Conservation (phyloP, 2,888 invertebrate species). For the Chrysolina oricalcia region DNA sequence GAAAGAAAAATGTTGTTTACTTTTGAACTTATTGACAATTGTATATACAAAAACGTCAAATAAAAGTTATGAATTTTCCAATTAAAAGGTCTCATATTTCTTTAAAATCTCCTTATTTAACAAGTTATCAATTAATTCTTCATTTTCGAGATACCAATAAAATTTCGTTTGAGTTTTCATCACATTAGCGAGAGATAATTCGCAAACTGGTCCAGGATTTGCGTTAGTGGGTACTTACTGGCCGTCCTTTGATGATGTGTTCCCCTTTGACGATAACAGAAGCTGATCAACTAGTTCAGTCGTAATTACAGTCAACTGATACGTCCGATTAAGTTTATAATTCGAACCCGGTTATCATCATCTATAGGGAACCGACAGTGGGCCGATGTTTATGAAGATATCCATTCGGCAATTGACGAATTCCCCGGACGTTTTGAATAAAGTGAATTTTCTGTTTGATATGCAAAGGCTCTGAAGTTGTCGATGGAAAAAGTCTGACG, state of each 20-base stretch:
- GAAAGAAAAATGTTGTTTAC: no score
- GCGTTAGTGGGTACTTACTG: background rate
- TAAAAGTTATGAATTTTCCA: no score
- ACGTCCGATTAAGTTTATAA: background rate
- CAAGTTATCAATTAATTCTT: no score
- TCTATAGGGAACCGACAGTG: background rate
- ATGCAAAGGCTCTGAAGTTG: no score
- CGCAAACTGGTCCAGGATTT: background rate
- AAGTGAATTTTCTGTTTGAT: no score
- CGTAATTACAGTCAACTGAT: background rate
- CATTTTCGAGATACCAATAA: no score
- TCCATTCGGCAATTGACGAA: background rate
- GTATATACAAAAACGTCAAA: no score
- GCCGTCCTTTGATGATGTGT: constrained; percentile 4
- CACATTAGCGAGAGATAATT: background rate
- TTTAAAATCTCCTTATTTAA: no score
- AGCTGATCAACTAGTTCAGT: background rate
- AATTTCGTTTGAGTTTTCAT: background rate
- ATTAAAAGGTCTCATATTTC: no score
- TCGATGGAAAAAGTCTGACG: no score
- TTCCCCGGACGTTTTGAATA: background rate
- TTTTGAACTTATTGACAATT: no score
- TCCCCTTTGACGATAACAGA: constrained; percentile 16
- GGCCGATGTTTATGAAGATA: background rate
- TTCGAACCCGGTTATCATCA: background rate